These are phyloP conservation scores for Galemys pyrenaicus DNA, from an alignment of 2,113 vertebrate species.

Conservation along the genomic window DNA sequence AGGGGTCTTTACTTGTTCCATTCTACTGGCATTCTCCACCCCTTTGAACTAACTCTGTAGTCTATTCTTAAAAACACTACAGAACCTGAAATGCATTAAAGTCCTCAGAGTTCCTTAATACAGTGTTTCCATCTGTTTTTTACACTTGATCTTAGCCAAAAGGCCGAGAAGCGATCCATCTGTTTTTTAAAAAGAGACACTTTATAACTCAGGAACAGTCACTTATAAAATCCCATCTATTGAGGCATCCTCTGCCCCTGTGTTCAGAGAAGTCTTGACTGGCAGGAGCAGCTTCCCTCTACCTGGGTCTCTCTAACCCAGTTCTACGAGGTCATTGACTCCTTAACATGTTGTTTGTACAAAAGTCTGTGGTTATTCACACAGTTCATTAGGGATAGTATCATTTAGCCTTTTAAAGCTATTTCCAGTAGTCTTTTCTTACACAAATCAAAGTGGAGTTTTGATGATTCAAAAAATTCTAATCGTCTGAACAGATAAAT, in stretches of 20 bases:
- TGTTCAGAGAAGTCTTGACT: background rate
- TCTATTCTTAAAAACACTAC: background rate
- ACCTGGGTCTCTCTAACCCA: conserved; percentile 23
- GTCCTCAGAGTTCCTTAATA: conserved; percentile 1
- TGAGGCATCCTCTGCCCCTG: background rate
- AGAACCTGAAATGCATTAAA: conserved; percentile 52
- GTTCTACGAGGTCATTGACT: background rate
- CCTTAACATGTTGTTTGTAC: background rate
- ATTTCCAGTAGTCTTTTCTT: conserved; percentile 70
- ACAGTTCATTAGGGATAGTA: background rate
- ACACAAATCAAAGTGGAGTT: conserved; percentile 64
- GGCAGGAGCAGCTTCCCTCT: background rate
- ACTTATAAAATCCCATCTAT: conserved; percentile 8
- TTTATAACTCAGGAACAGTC: conserved; percentile 33
- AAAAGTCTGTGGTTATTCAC: conserved; percentile 36
- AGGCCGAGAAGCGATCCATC: no score
- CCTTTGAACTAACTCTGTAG: conserved; percentile 24
- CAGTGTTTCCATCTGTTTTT: conserved; percentile 34
- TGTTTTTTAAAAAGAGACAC: background rate
- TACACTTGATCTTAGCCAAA: no score
- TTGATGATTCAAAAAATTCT: conserved; percentile 70
- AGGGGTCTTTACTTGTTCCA: conserved; percentile 11
- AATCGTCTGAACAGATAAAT: background rate
- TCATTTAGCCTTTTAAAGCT: conserved; percentile 16
- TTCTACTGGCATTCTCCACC: background rate